Conservation (phyloP, 2,888 invertebrate genomes). For the Drosophila paranaensis region DNA sequence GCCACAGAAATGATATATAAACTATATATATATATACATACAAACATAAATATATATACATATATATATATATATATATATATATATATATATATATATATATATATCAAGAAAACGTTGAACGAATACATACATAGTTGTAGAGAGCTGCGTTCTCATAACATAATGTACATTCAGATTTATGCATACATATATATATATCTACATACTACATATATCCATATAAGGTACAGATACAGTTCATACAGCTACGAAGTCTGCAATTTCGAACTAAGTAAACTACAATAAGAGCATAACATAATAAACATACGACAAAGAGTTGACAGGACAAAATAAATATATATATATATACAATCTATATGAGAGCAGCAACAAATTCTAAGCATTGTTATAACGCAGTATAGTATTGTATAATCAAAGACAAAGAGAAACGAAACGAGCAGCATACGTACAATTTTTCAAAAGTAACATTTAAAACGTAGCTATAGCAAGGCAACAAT, state of each 20-base stretch:
- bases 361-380: constrained; percentile 34
- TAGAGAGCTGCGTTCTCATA: constrained; percentile 26
- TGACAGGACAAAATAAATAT: constrained; percentile 21
- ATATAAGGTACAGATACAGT: constrained; percentile 32
- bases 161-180: constrained; percentile 39
- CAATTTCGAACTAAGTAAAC: constrained; percentile 41
- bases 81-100: not conserved
- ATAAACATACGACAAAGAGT: constrained; percentile 8
- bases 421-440: constrained; percentile 33
- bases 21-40: not conserved
- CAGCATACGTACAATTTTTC: constrained; percentile 55
- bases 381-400: constrained; percentile 46
- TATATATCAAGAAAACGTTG: constrained; percentile 7
- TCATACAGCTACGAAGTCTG: constrained; percentile 42
- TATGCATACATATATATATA: constrained; percentile 16
- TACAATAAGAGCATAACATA: constrained; percentile 37
- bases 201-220: constrained; percentile 7
- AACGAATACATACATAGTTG: constrained; percentile 22
- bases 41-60: not conserved
- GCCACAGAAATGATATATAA: constrained; percentile 30
- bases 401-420: constrained; percentile 49
- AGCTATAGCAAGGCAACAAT: constrained; percentile 25
- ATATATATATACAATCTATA: constrained; percentile 13
- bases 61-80: not conserved
- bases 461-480: constrained; percentile 31